A percentile compares a stretch with the other conserved stretches of the same genome.
Evolutionary conservation across 2,797 vertebrate species (phyloP).

Genomic region (Galaxias olidus): DNA sequence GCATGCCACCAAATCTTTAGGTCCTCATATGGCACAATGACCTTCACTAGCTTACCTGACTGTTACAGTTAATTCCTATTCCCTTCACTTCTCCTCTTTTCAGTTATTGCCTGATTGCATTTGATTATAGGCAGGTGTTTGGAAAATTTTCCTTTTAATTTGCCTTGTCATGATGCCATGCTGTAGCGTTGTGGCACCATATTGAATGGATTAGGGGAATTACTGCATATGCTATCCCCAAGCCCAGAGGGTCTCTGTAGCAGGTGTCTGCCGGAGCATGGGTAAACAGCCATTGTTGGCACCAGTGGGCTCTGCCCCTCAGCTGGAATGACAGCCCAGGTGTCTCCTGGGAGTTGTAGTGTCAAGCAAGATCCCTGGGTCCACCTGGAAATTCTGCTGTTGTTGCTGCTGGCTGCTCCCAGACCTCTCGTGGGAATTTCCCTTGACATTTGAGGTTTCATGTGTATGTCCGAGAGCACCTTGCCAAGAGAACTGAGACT

Average conservation of each 20-base stretch:
- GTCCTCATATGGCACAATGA: constrained; percentile 18
- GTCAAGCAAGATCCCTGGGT: constrained; percentile 61
- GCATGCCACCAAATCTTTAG: not conserved
- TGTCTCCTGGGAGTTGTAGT: constrained; percentile 68
- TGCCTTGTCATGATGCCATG: constrained; percentile 55
- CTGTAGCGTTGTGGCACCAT: constrained; percentile 64
- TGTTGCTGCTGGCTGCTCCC: constrained; percentile 43
- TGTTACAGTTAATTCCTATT: constrained; percentile 39
- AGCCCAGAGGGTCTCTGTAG: constrained; percentile 64
- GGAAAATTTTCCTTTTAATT: constrained; percentile 64
- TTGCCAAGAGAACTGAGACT: constrained; percentile 3
- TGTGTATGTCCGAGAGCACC: constrained; percentile 32
- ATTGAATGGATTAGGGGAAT: constrained; percentile 77
- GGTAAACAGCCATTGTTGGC: constrained; percentile 77
- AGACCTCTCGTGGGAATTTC: constrained; percentile 36
- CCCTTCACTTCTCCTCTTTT: constrained; percentile 12
- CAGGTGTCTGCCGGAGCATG: constrained; percentile 71
- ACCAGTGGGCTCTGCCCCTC: constrained; percentile 53
- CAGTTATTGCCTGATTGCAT: constrained; percentile 50
- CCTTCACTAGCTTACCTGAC: constrained; percentile 27
- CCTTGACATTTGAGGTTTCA: constrained; percentile 62
- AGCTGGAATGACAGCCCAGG: constrained; percentile 71
- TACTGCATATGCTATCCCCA: constrained; percentile 60
- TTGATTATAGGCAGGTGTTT: constrained; percentile 70
- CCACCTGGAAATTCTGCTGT: constrained; percentile 67